Evolutionary conservation across 2,797 vertebrate genomes (phyloP).

Genomic region (Nothura maculosa): DNA sequence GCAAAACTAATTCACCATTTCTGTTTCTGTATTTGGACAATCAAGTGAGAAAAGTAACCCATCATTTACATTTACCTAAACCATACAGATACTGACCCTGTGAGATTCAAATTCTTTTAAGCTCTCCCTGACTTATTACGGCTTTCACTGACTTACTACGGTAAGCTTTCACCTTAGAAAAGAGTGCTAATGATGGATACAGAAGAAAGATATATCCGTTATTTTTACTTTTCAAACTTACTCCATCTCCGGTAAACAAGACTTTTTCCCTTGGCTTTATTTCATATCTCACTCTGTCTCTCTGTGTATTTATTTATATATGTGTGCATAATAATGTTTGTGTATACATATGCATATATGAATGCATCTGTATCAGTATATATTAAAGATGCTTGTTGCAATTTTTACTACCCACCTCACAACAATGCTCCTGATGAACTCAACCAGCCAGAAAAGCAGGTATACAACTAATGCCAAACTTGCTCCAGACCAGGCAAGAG

Average conservation of each 20-base stretch:
- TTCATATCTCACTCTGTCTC: not conserved
- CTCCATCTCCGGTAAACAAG: not conserved
- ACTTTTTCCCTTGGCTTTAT: not conserved
- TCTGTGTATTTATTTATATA: not conserved
- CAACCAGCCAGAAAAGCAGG: slow-evolving; percentile 57
- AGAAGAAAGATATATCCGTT: not conserved
- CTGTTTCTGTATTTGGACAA: not conserved
- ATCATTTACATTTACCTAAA: not conserved
- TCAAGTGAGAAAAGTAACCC: not conserved
- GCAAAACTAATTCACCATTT: not conserved
- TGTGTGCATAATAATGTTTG: not conserved
- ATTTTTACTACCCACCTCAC: slow-evolving; percentile 43
- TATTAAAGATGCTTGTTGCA: slow-evolving; percentile 15
- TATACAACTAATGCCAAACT: slow-evolving; percentile 37
- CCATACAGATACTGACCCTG: not conserved
- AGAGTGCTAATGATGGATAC: not conserved
- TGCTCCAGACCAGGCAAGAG: slow-evolving; percentile 6
- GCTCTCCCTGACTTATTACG: not conserved
- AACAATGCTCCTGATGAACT: slow-evolving; percentile 31
- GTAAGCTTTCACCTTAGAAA: too few species aligned
- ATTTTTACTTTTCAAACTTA: not conserved
- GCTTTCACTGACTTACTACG: too few species aligned
- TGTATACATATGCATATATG: not conserved
- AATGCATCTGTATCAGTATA: not conserved
- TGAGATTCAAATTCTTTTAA: not conserved